These are phyloP conservation scores for Drosophila malerkotliana DNA, from an alignment of 1,140 invertebrate species.

Conservation along the genomic window DNA sequence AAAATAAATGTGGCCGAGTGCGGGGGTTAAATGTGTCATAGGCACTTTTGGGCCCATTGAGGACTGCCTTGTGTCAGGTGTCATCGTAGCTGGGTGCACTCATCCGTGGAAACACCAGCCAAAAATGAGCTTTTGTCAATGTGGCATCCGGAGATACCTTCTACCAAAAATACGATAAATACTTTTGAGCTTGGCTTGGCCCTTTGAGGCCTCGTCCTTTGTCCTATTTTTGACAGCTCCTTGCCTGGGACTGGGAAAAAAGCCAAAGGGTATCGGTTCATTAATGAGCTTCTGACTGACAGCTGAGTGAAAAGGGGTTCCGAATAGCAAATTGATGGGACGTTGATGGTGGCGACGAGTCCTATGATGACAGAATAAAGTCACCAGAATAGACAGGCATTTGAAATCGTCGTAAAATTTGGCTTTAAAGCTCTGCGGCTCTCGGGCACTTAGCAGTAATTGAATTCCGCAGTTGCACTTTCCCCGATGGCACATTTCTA, in stretches of 20 bases:
- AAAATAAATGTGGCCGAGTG: constrained; percentile 36
- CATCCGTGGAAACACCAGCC: constrained; percentile 40
- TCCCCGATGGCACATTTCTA: constrained; percentile 22
- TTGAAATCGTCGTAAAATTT: constrained; percentile 19
- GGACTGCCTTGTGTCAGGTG: not conserved
- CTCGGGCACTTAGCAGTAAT: constrained; percentile 57
- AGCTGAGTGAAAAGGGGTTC: constrained; percentile 42
- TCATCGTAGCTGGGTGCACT: constrained; percentile 40
- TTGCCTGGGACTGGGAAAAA: constrained; percentile 6
- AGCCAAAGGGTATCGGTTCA: constrained; percentile 34
- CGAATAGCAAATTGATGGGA: constrained; percentile 47
- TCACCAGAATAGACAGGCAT: not conserved
- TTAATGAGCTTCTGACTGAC: constrained; percentile 65
- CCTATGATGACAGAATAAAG: constrained; percentile 12
- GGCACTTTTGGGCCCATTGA: constrained; percentile 42
- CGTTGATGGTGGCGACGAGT: constrained; percentile 5
- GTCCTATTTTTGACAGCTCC: constrained; percentile 62
- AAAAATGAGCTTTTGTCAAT: constrained; percentile 34
- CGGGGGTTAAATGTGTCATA: constrained; percentile 52
- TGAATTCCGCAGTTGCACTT: constrained; percentile 62
- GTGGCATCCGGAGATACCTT: constrained; percentile 36
- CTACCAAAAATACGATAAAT: constrained; percentile 38
- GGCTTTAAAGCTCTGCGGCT: constrained; percentile 36
- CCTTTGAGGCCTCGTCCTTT: constrained; percentile 49
- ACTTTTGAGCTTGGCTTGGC: constrained; percentile 62